Percentiles rank a stretch among this genome's conserved stretches.
Conservation (phyloP, 2,888 invertebrate genomes). For the Noctua janthina region DNA sequence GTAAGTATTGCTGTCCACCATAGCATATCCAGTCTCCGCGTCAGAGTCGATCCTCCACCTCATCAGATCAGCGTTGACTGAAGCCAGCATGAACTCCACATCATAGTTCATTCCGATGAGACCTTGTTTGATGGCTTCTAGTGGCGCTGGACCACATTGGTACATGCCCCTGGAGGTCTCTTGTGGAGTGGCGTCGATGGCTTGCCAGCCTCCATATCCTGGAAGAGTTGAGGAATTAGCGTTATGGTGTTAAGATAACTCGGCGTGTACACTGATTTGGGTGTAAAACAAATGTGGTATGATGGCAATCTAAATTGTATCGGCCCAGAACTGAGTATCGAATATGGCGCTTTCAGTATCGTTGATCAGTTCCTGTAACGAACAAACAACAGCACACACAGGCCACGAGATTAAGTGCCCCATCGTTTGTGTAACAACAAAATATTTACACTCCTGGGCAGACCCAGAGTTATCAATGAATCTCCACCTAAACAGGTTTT, state of each 20-base stretch:
- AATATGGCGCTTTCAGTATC: background rate
- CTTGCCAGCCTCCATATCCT: slow-evolving; percentile 97
- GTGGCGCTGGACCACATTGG: slow-evolving; percentile 95
- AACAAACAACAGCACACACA: background rate
- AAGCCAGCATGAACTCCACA: slow-evolving; percentile 94
- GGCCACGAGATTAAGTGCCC: background rate
- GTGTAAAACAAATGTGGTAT: too few species aligned
- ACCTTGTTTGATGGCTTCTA: slow-evolving; percentile 94
- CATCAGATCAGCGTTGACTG: slow-evolving; percentile 96
- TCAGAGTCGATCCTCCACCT: slow-evolving; percentile 93
- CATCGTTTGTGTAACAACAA: background rate
- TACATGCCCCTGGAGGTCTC: slow-evolving; percentile 93
- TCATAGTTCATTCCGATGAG: slow-evolving; percentile 94
- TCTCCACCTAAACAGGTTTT: background rate
- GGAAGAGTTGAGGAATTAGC: slow-evolving; percentile 50
- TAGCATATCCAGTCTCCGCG: slow-evolving; percentile 91
- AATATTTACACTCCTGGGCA: background rate
- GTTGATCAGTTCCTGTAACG: background rate
- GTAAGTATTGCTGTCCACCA: slow-evolving; percentile 93
- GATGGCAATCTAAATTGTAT: background rate
- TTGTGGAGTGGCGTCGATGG: slow-evolving; percentile 96
- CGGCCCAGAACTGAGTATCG: background rate
- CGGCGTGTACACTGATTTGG: too few species aligned
- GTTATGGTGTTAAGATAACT: too few species aligned
- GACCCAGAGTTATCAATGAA: background rate